Base-by-base conservation (phyloP, 1,140 invertebrate species). In the Macrostomum lignano region DNA sequence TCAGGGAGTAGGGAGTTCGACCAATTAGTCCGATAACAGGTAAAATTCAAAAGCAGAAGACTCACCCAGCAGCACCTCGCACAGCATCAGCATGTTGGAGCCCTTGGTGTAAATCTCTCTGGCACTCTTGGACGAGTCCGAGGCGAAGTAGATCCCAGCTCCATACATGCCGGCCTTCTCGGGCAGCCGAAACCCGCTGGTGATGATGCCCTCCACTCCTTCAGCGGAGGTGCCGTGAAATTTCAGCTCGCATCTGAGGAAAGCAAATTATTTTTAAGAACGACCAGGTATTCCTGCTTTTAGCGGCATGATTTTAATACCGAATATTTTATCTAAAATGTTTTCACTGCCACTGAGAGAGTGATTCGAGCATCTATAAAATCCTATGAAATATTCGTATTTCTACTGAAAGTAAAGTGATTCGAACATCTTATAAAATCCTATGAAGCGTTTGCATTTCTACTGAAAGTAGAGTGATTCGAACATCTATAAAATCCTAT, bases 111-210 rank as follows among this genome's bases (percentile, higher is more conserved):
- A 33, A 17, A 26, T 22, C 7, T 33, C 17, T 20, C 17, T n/a
- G 6, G 31, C 31, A 33, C 31, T 33, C 28, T 33, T 33, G 13
- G 31, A 33, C 13, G 31, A 33, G 28, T 33, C 31, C 6, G 5
- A 22, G 4, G 31, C 31, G 28, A 33, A 33, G 28, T 33, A 33
- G 7, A 33, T 11, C 13, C 31, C 31, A 10, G 21, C 28, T 22
- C 31, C 31, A 15, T 6, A 33, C 31, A 33, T 33, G n/a, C 17
- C n/a, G n/a, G 19, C 31, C 7, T 26, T 6, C 15, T 14, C 31
- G 11, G 31, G 31, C 7, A 33, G 10, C 13, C 6, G 6, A 17
- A 33, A 33, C 5, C 31, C 31, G 28, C 5, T 6, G 5, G 21
- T 25, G 6, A 33, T 11, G 5, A 33, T 33, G 4, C 11, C 28